Conservation (phyloP, 2,113 vertebrate genomes). For the Periophthalmus modestus region DNA sequence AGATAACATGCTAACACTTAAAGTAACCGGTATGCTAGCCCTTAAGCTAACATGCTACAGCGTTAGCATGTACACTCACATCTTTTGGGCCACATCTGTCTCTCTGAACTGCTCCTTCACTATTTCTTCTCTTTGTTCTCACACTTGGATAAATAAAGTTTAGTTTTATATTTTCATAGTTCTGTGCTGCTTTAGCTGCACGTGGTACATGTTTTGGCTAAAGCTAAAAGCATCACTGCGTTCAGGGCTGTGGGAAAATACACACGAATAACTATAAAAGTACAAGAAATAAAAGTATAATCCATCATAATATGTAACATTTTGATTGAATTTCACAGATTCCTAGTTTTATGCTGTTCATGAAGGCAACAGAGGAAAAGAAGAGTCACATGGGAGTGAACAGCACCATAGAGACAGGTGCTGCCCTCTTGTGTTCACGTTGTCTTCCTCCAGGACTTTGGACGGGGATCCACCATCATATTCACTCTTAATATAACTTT, state of each 20-base stretch:
- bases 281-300: not conserved
- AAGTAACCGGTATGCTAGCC: conserved; percentile 43
- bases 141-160: not conserved
- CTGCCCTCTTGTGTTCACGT: not conserved
- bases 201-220: conserved; percentile 47
- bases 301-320: not conserved
- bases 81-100: conserved; percentile 96
- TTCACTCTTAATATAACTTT: no score
- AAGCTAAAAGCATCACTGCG: conserved; percentile 31
- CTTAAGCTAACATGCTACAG: conserved; percentile 28
- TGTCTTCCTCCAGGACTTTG: not conserved
- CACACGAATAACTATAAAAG: accelerated
- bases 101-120: conserved; percentile 98
- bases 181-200: conserved; percentile 11
- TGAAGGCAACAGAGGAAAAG: not conserved
- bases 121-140: conserved; percentile 68
- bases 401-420: not conserved
- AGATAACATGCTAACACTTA: conserved; percentile 34
- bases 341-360: not conserved
- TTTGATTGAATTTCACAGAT: accelerated
- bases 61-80: conserved; percentile 79
- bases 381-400: not conserved
- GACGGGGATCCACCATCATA: not conserved
- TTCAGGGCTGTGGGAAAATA: not conserved
- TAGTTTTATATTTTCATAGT: conserved; percentile 8